These are phyloP conservation scores for Drosophila busckii DNA, from an alignment of 1,140 invertebrate genomes.

Conservation along the genomic window DNA sequence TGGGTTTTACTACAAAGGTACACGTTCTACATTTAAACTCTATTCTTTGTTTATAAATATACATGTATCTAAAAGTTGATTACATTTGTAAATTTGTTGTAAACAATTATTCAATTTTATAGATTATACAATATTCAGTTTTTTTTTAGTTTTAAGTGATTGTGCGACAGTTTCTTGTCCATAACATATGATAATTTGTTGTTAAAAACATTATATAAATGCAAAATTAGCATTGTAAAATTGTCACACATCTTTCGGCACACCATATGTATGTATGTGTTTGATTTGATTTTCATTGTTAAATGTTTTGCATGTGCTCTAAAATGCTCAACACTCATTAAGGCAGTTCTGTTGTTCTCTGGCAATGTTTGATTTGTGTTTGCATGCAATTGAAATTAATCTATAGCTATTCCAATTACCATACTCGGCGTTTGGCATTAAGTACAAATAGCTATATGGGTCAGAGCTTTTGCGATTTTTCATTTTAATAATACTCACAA, in stretches of 20 bases:
- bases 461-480: slow-evolving; percentile 62
- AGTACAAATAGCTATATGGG: slow-evolving; percentile 28
- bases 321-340: slow-evolving; percentile 31
- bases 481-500: slow-evolving; percentile 70
- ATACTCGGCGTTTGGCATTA: slow-evolving; percentile 40
- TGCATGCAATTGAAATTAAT: slow-evolving; percentile 16
- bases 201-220: slow-evolving; percentile 50
- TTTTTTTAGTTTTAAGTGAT: slow-evolving; percentile 47
- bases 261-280: slow-evolving; percentile 2
- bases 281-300: too few species aligned
- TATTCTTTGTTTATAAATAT: slow-evolving; percentile 16
- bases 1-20: slow-evolving; percentile 30
- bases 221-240: slow-evolving; percentile 57
- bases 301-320: slow-evolving; percentile 9
- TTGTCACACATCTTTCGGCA: slow-evolving; percentile 13
- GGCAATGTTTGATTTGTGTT: slow-evolving; percentile 12
- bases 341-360: slow-evolving; percentile 46
- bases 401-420: slow-evolving; percentile 3
- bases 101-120: slow-evolving; percentile 23
- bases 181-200: slow-evolving; percentile 9
- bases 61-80: slow-evolving; percentile 22
- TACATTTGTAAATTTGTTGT: slow-evolving; percentile 6
- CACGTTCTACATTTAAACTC: slow-evolving; percentile 18
- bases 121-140: slow-evolving; percentile 7
- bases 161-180: slow-evolving; percentile 57